Evolutionary conservation across 2,888 invertebrate species (phyloP), one percentile per base, ranked within the genome.

Genomic region (Cynaeus angustus): DNA sequence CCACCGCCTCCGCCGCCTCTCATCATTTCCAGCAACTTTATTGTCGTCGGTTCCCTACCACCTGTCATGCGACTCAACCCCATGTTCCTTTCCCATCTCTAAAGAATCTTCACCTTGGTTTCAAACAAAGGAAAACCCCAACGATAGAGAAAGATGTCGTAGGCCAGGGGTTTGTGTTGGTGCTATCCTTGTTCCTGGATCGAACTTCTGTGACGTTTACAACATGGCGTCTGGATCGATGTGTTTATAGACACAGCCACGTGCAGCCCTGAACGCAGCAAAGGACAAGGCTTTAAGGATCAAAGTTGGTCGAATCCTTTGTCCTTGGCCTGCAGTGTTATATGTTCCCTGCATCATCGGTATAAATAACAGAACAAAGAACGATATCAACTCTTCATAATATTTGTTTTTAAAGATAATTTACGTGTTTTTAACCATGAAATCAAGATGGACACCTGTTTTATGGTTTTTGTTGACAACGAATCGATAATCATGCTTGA

Each of bases 291-390:
- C 59, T 70, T 72, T 80, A 82, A 81, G 81, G 82, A 76, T 78
- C 77, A 82, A 76, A 81, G 76, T 81, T 75, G 83, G 73, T 69
- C 79, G 76, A 75, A 78, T 83, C 80, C 82, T 82, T 82, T 83
- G 83, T 83, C 82, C 81, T 82, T 82, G 80, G 78, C 73, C 74
- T 69, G 72, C 62, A 65, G 66, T 66, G 4, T 21, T 21, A 1
- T 21, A 21, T 21, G 21, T 58, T n/a, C 28, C 14, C 53, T 53
- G 53, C 53, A 53, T 9, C 50, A 37, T 50, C 21, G 37, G 33
- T 9, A n/a, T 41, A 12, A 41, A 41, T 37, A 41, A 13, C 41
- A 2, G 41, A 41, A 33, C 41, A 41, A 41, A 41, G 41, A 6
- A 33, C 33, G 7, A 33, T 33, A 9, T 7, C n/a, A 33, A 12